A percentile compares a stretch with the other conserved stretches of the same genome.
Conservation (phyloP, 2,113 vertebrate species). For the Ahaetulla prasina region DNA sequence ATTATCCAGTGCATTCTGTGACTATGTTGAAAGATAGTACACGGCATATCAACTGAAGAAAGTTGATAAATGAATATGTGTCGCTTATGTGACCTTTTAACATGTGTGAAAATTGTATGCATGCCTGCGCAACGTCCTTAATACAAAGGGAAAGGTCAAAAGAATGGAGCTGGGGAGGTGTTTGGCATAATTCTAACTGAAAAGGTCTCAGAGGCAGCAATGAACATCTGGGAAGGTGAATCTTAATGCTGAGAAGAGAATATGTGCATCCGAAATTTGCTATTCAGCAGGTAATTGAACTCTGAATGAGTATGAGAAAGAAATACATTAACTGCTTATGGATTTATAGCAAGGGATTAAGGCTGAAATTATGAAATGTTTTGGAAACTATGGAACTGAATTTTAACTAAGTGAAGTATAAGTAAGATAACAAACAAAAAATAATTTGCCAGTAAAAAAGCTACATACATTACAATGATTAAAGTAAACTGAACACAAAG, state of each 20-base stretch:
- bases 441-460: neutral
- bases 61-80: neutral
- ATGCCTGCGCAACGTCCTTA: neutral
- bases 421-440: neutral
- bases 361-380: neutral
- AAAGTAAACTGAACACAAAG: neutral
- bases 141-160: neutral
- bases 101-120: neutral
- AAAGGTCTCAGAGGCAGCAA: neutral
- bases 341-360: neutral
- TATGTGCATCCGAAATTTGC: neutral
- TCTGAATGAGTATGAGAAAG: neutral
- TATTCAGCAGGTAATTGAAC: neutral
- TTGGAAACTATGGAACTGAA: neutral
- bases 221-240: neutral
- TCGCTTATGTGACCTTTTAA: neutral
- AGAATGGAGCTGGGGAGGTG: neutral
- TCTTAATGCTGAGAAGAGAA: neutral
- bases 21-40: neutral
- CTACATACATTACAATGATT: neutral
- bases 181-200: neutral
- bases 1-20: neutral
- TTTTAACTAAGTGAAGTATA: neutral
- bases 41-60: neutral
- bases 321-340: neutral